Evolutionary conservation across 2,113 vertebrate species (phyloP).

Genomic region (Antigone vipio): DNA sequence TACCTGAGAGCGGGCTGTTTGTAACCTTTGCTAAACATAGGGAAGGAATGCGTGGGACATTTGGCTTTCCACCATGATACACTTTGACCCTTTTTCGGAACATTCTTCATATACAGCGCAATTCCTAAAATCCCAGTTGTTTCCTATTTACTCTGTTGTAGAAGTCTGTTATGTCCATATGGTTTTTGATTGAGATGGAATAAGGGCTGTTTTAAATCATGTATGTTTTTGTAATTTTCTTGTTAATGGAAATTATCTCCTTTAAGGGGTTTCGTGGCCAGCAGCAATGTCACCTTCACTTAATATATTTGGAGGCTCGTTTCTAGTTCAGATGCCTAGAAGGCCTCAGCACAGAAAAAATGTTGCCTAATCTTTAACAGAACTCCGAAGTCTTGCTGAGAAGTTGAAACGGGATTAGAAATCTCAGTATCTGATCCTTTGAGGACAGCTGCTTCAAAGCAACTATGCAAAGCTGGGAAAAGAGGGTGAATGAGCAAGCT

Average conservation of each 20-base stretch:
- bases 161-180: not conserved
- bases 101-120: not conserved
- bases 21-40: not conserved
- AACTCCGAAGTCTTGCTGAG: constrained; percentile 30
- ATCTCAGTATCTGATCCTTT: constrained; percentile 9
- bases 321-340: constrained; percentile 3
- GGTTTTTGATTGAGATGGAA: not conserved
- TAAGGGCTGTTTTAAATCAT: not conserved
- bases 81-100: not conserved
- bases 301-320: not conserved
- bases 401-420: constrained; percentile 56
- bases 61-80: not conserved
- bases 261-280: not conserved
- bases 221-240: not conserved
- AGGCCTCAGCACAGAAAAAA: not conserved
- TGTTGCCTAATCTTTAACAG: constrained; percentile 13
- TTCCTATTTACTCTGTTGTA: not conserved
- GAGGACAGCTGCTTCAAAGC: constrained; percentile 35
- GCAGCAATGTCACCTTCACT: constrained; percentile 1
- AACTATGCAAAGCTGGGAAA: not conserved
- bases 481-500: not conserved
- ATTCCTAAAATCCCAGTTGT: not conserved
- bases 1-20: not conserved
- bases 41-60: not conserved
- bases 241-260: not conserved